Percentiles rank a stretch among this genome's conserved stretches.
phyloP scores from a whole-genome alignment of 2,113 vertebrate genomes.

The Petromus typicus region DNA sequence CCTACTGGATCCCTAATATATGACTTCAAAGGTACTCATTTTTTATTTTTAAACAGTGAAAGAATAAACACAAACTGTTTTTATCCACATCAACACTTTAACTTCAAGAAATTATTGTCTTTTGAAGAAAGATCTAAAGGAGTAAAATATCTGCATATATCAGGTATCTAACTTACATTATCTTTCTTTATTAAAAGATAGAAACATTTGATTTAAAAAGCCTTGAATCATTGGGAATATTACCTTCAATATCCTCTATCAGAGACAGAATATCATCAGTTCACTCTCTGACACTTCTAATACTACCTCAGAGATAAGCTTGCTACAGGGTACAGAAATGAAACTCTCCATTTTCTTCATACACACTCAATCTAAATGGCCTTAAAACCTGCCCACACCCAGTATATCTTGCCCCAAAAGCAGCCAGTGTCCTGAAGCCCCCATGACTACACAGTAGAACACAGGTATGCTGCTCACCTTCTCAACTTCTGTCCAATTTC shows the following conservation, averaged over 20 bases:
- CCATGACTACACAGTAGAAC: neutral
- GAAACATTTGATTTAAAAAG: neutral
- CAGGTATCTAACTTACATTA: neutral
- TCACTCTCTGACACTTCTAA: neutral
- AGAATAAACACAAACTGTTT: neutral
- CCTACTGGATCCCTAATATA: neutral
- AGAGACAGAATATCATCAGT: neutral
- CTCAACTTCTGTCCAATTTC: neutral
- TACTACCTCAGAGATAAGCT: neutral
- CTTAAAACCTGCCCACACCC: neutral
- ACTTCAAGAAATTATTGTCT: neutral
- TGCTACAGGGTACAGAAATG: neutral
- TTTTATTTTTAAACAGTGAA: slow-evolving; percentile 6
- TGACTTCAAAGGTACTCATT: neutral
- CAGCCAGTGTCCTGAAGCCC: neutral
- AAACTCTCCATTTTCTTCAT: neutral
- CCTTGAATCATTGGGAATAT: neutral
- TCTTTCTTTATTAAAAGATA: neutral
- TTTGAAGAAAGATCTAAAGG: neutral
- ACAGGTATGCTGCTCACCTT: too few relatives aligned
- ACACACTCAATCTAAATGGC: neutral
- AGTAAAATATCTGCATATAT: neutral
- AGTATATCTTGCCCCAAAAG: neutral
- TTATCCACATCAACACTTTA: neutral
- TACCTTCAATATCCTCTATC: neutral